Percentiles rank a stretch among this genome's conserved stretches.
These are phyloP conservation scores for Podarcis muralis DNA, from an alignment of 2,113 vertebrate genomes.

Conservation along the genomic window DNA sequence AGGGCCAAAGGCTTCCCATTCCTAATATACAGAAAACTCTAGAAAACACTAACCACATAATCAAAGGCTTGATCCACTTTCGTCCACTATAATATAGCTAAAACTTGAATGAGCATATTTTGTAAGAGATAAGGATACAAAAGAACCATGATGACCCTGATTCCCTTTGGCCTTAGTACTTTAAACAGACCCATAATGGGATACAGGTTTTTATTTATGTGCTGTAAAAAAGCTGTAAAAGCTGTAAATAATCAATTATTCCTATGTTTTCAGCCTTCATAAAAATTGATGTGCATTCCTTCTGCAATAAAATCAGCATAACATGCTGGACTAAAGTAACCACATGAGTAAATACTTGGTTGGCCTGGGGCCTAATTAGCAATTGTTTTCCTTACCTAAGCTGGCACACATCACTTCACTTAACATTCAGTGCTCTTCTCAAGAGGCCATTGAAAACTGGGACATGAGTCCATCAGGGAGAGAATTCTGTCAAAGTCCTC, in stretches of 20 bases:
- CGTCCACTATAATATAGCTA: not conserved
- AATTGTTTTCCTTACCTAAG: not conserved
- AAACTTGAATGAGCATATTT: not conserved
- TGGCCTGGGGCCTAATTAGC: not conserved
- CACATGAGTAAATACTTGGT: not conserved
- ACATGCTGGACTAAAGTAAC: not conserved
- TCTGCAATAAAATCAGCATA: not conserved
- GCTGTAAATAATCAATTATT: not conserved
- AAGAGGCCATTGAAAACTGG: constrained; percentile 1
- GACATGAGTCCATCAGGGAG: not conserved
- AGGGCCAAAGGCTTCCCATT: not conserved
- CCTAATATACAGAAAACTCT: too few species aligned
- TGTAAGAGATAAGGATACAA: not conserved
- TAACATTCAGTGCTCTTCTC: not conserved
- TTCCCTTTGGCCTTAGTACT: not conserved
- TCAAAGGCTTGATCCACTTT: not conserved
- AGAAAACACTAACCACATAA: not conserved
- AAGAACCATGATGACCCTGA: not conserved
- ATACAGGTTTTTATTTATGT: not conserved
- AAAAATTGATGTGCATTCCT: not conserved
- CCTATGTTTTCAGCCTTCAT: not conserved
- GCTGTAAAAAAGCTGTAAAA: not conserved
- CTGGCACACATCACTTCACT: not conserved
- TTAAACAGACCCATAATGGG: not conserved
- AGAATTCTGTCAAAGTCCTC: not conserved